Conservation (phyloP, 2,113 vertebrate genomes). For the Salminus brasiliensis region DNA sequence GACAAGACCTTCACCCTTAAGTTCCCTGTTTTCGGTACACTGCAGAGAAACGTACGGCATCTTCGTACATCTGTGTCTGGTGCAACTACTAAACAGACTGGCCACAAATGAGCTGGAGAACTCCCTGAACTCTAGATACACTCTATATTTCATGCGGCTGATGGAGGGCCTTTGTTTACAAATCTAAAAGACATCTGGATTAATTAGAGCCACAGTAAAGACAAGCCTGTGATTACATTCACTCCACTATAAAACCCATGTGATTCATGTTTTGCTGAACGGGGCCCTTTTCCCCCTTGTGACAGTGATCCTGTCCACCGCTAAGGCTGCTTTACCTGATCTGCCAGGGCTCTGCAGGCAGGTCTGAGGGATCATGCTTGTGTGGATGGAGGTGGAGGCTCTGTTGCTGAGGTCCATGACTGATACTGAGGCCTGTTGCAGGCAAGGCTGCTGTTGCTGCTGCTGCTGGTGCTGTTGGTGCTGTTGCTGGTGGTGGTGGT, state of each 20-base stretch:
- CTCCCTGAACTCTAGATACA: not conserved
- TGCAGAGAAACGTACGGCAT: not conserved
- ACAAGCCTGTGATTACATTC: not conserved
- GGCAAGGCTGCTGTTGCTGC: conserved; percentile 41
- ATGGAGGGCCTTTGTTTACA: not conserved
- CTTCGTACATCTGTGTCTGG: not conserved
- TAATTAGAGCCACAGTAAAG: not conserved
- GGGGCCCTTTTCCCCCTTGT: not conserved
- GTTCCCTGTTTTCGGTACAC: not conserved
- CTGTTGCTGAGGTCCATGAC: conserved; percentile 88
- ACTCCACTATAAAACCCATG: not conserved
- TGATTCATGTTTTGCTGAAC: not conserved
- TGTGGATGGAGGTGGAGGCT: conserved; percentile 79
- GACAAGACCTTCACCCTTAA: too few relatives aligned
- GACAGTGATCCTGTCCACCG: not conserved
- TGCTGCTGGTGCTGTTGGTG: conserved; percentile 67
- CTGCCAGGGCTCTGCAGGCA: conserved; percentile 84
- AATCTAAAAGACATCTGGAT: not conserved
- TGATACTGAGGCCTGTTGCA: conserved; percentile 73
- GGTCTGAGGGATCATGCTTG: conserved; percentile 79
- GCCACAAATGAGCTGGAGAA: not conserved
- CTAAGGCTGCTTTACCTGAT: conserved; percentile 75
- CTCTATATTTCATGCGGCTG: not conserved
- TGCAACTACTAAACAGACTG: not conserved
- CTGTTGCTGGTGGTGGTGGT: conserved; percentile 65